Evolutionary conservation across 1,140 invertebrate species (phyloP), one percentile per base, ranked within the genome.

Genomic region (Maniola jurtina): DNA sequence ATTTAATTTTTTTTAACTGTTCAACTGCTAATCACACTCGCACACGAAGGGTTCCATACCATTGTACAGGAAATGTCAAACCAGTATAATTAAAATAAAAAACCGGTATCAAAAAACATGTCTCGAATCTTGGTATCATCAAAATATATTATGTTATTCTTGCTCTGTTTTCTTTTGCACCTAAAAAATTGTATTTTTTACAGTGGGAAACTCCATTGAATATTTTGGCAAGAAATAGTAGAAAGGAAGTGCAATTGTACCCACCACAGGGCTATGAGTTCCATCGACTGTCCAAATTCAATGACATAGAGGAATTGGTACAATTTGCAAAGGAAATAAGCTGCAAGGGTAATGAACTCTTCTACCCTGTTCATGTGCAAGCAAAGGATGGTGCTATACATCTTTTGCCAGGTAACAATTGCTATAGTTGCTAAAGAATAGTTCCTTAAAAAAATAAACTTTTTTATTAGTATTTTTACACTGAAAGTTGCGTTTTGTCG

Each of bases 191-290:
- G 45, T 65, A 33, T 50, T 57, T 47, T 52, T 86, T 84, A 38
- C 74, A 90, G 88, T 90, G 86, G 86, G 62, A 72, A 25, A 72
- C 25, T 61, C 81, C 85, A 13, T 16, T 47, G 36, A 73, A 81
- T 42, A 71, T 82, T 25, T 72, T 90, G 61, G 67, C 79, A 7
- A 70, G 66, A 16, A 76, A 73, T 15, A 71, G 56, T 6, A 76
- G 70, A 25, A 60, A 59, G 13, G 73, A 82, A 38, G 25, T 84
- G 11, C 56, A 73, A 14, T 60, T 90, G 25, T 81, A 80, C 45
- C 86, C 84, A 16, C 88, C 88, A 33, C 88, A 90, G 60, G 50
- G 64, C 3, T 90, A 90, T 71, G 88, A 90, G 55, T 70, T 89
- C 34, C 67, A 73, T 48, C 71, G 88, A 40, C 65, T 89, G 0